A percentile compares a stretch with the other conserved stretches of the same genome.
These are phyloP conservation scores for Sylvilagus floridanus DNA, from an alignment of 2,797 vertebrate species.

Conservation along the genomic window DNA sequence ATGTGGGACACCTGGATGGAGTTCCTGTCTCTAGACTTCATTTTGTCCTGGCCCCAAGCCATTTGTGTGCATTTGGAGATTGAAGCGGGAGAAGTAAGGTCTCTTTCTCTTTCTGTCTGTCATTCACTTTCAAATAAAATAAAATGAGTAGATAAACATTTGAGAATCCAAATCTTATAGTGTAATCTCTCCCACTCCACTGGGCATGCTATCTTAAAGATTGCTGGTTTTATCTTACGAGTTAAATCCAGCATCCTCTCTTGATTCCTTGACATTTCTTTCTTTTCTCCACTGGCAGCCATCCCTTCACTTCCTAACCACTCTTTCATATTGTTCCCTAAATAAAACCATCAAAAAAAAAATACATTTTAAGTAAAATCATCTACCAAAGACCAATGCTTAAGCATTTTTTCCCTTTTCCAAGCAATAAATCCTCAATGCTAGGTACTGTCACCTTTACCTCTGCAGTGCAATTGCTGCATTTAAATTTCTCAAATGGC, in stretches of 20 bases:
- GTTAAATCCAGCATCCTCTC: not conserved
- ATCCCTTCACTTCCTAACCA: not conserved
- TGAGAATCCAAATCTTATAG: no score
- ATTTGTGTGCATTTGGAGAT: no score
- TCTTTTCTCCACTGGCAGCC: not conserved
- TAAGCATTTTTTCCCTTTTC: not conserved
- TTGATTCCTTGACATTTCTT: not conserved
- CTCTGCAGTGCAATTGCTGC: not conserved
- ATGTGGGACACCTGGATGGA: no score
- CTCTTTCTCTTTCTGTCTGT: no score
- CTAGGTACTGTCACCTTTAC: not conserved
- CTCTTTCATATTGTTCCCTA: not conserved
- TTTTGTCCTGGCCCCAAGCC: no score
- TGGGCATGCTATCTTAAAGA: not conserved
- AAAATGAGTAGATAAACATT: no score
- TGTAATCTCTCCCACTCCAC: no score
- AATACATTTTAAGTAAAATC: not conserved
- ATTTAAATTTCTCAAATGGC: not conserved
- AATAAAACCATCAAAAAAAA: not conserved
- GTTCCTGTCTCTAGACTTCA: no score
- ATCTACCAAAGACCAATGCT: not conserved
- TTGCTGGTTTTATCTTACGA: not conserved
- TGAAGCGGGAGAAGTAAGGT: no score
- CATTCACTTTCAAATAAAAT: no score
- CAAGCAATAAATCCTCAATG: not conserved